These are phyloP conservation scores for Xyrauchen texanus DNA, from an alignment of 2,113 vertebrate genomes.

Conservation along the genomic window DNA sequence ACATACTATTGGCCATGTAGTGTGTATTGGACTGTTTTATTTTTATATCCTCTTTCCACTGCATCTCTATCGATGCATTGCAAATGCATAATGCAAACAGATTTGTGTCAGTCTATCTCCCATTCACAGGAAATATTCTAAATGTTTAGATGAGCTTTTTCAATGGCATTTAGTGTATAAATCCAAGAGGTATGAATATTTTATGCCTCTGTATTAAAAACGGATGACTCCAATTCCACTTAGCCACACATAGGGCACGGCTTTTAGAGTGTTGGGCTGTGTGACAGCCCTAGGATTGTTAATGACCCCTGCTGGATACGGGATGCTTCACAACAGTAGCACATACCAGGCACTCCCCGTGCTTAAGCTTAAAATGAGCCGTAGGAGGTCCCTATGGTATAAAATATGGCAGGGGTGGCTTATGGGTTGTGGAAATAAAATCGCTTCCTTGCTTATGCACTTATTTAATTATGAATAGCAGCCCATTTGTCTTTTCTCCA, in stretches of 20 bases:
- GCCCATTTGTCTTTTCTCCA: constrained; percentile 24
- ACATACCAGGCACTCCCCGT: constrained; percentile 15
- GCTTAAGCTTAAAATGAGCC: constrained; percentile 3
- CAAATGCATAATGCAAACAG: constrained; percentile 8
- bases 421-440: constrained; percentile 25
- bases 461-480: constrained; percentile 40
- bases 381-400: constrained; percentile 27
- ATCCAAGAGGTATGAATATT: constrained; percentile 46
- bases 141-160: not conserved
- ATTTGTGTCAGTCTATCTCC: constrained; percentile 9
- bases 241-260: constrained; percentile 19
- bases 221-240: constrained; percentile 33
- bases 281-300: constrained; percentile 1
- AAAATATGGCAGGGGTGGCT: constrained; percentile 9
- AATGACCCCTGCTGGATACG: constrained; percentile 19
- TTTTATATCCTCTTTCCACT: not conserved
- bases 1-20: not conserved
- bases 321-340: constrained; percentile 25
- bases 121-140: constrained; percentile 9
- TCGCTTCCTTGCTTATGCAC: not conserved
- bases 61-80: constrained; percentile 1
- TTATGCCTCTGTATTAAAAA: constrained; percentile 39
- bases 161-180: constrained; percentile 7
- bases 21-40: not conserved
- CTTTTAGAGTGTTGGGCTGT: constrained; percentile 20